These are phyloP conservation scores for Ornithorhynchus anatinus DNA, from an alignment of 2,113 vertebrate genomes.

Conservation along the genomic window DNA sequence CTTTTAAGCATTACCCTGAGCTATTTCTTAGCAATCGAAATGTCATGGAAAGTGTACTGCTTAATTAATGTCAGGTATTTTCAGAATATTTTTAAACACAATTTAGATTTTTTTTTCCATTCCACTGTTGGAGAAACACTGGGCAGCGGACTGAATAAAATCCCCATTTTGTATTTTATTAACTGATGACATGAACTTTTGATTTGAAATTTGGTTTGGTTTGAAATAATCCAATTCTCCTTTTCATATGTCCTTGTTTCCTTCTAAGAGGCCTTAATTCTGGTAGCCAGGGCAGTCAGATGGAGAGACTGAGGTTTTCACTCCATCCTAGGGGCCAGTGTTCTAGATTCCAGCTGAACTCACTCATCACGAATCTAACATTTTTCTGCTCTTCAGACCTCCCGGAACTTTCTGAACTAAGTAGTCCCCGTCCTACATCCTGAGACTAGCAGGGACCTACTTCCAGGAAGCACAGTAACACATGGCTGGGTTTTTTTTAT, in stretches of 20 bases:
- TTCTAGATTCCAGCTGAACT: conserved; percentile 33
- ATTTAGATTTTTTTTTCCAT: neutral
- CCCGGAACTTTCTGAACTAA: conserved; percentile 33
- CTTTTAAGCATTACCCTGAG: neutral
- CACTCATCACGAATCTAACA: conserved; percentile 16
- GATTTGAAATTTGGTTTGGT: neutral
- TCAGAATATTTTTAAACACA: neutral
- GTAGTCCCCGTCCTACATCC: conserved; percentile 13
- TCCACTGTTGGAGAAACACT: neutral
- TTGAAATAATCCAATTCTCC: conserved; percentile 1
- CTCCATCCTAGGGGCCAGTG: no score
- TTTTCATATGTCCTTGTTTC: no score
- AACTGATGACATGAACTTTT: neutral
- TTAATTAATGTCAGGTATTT: neutral
- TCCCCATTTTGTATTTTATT: neutral
- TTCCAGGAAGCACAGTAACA: no score
- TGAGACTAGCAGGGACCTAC: no score
- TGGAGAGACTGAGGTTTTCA: no score
- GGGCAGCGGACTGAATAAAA: neutral
- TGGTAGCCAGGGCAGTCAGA: no score
- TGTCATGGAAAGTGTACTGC: neutral
- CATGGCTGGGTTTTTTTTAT: no score
- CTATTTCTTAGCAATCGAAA: neutral
- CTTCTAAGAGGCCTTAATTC: no score
- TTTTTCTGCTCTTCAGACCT: conserved; percentile 25